Conservation (phyloP, 2,797 vertebrate species). For the Halcyon chelicuti region DNA sequence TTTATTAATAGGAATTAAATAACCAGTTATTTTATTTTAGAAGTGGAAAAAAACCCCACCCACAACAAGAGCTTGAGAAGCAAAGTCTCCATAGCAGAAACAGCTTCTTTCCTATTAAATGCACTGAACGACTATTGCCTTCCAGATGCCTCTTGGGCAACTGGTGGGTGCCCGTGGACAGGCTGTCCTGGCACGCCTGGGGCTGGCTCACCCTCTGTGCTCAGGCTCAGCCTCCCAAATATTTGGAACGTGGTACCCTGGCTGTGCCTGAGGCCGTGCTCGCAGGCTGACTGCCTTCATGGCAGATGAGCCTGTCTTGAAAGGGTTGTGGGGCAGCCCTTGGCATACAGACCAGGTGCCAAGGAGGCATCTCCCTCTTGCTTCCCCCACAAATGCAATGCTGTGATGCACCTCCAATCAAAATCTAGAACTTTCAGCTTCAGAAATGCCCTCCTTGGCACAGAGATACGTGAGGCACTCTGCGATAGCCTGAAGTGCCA, state of each 20-base stretch:
- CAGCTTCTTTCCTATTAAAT: background rate
- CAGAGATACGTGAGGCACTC: accelerated
- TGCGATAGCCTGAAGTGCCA: background rate
- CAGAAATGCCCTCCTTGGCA: background rate
- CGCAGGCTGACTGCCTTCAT: background rate
- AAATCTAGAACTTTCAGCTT: background rate
- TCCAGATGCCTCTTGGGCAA: background rate
- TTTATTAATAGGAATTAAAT: conserved; percentile 24
- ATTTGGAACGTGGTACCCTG: background rate
- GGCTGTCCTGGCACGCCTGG: background rate
- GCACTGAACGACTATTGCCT: background rate
- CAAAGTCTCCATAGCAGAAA: background rate
- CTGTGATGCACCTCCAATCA: background rate
- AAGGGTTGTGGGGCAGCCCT: background rate
- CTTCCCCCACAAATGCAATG: background rate
- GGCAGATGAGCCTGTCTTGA: background rate
- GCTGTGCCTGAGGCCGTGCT: background rate
- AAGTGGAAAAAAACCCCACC: background rate
- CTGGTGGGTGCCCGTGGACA: background rate
- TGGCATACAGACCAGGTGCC: background rate
- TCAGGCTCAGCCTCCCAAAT: background rate
- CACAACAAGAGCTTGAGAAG: background rate
- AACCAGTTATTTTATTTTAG: conserved; percentile 15
- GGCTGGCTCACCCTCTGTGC: background rate
- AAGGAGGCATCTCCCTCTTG: background rate